Evolutionary conservation across 2,113 vertebrate genomes (phyloP).

Genomic region (Apteryx owenii): DNA sequence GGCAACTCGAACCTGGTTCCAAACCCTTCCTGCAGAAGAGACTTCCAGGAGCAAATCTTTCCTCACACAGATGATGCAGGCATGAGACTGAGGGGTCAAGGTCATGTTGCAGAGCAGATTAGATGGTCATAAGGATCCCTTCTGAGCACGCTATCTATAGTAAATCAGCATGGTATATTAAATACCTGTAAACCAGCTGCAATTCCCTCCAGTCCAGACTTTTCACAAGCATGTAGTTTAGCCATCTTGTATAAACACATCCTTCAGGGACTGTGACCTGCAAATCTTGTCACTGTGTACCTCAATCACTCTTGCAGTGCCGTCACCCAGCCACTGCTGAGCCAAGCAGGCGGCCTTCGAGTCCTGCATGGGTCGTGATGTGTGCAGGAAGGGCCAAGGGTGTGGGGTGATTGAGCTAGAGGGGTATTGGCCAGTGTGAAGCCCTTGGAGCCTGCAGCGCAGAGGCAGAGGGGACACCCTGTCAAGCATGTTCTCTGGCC

Average conservation of each 20-base stretch:
- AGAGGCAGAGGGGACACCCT: background rate
- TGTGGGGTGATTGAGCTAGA: rapidly evolving
- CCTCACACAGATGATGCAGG: background rate
- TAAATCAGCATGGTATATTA: background rate
- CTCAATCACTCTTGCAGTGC: background rate
- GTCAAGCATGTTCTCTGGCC: background rate
- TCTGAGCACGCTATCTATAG: background rate
- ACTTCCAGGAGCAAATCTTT: background rate
- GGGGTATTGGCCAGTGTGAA: background rate
- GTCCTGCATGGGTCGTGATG: background rate
- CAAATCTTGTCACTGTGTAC: background rate
- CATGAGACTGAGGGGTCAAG: background rate
- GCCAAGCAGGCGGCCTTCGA: background rate
- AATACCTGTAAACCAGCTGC: background rate
- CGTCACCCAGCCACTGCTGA: background rate
- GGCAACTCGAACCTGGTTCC: background rate
- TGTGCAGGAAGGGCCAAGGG: background rate
- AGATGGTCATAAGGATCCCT: background rate
- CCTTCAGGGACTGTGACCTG: background rate
- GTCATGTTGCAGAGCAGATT: rapidly evolving
- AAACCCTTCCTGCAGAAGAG: background rate
- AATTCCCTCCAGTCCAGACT: background rate
- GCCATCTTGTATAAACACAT: background rate
- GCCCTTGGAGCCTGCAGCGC: background rate
- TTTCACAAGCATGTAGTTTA: background rate